A percentile compares a stretch with the other conserved stretches of the same genome.
phyloP scores from a whole-genome alignment of 2,888 invertebrate genomes.

The Luffia ferchaultella region DNA sequence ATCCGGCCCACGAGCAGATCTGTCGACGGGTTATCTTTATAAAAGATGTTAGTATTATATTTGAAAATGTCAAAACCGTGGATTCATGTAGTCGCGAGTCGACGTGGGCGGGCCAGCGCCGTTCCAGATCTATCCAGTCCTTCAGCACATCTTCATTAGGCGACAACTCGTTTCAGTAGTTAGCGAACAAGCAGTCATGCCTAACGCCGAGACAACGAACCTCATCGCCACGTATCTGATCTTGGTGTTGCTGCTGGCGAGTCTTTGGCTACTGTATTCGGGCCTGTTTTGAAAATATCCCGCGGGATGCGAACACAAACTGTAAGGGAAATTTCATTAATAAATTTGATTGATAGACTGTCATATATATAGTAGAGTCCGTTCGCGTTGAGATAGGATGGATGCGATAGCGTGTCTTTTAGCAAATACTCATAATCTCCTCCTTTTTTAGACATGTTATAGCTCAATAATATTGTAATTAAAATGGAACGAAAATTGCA shows the following conservation, averaged over 20 bases:
- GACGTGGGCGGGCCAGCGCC: not conserved
- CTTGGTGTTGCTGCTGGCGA: slow-evolving; percentile 69
- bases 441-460: too few relatives aligned
- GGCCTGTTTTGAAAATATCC: slow-evolving; percentile 54
- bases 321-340: too few relatives aligned
- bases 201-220: slow-evolving; percentile 70
- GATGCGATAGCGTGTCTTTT: too few relatives aligned
- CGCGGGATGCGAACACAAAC: not conserved
- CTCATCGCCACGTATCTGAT: slow-evolving; percentile 76
- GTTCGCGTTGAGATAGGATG: too few relatives aligned
- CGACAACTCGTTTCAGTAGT: not conserved
- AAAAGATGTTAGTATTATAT: not conserved
- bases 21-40: not conserved
- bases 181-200: slow-evolving; percentile 27
- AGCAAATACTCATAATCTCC: too few relatives aligned
- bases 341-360: too few relatives aligned
- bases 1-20: not conserved
- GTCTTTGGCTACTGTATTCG: slow-evolving; percentile 74
- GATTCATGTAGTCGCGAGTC: not conserved
- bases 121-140: not conserved
- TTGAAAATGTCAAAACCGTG: not conserved
- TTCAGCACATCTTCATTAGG: not conserved
- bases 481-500: too few relatives aligned
- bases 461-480: too few relatives aligned
- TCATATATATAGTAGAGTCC: too few relatives aligned